phyloP scores from a whole-genome alignment of 2,113 vertebrate genomes.

The Deroptyus accipitrinus region DNA sequence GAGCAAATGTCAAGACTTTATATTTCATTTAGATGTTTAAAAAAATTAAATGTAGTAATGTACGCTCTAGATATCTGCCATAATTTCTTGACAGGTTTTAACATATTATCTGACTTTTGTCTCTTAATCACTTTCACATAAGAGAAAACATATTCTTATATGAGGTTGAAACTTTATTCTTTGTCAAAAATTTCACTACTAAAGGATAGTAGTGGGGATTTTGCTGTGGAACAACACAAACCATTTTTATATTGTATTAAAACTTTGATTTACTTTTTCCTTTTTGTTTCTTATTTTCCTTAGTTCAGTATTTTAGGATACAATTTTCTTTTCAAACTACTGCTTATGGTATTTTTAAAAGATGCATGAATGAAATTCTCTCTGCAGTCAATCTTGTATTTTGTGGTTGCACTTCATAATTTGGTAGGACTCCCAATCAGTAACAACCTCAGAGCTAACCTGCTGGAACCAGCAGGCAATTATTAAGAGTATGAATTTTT shows the following conservation, averaged over 20 bases:
- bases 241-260: background rate
- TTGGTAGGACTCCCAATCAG: background rate
- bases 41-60: background rate
- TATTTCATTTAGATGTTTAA: rapidly evolving
- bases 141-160: background rate
- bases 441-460: constrained; percentile 19
- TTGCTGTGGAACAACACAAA: background rate
- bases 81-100: background rate
- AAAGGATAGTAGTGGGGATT: rapidly evolving
- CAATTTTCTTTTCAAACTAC: background rate
- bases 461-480: constrained; percentile 24
- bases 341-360: background rate
- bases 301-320: background rate
- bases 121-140: background rate
- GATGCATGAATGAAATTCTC: background rate
- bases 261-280: background rate
- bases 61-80: background rate
- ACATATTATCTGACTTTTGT: background rate
- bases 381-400: background rate
- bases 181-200: background rate
- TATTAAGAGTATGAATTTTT: background rate
- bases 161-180: background rate
- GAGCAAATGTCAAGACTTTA: background rate
- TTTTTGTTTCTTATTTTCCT: background rate
- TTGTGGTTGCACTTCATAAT: background rate